Evolutionary conservation across 2,797 vertebrate species (phyloP), one percentile per base, ranked within the genome.

Genomic region (Champsocephalus esox): DNA sequence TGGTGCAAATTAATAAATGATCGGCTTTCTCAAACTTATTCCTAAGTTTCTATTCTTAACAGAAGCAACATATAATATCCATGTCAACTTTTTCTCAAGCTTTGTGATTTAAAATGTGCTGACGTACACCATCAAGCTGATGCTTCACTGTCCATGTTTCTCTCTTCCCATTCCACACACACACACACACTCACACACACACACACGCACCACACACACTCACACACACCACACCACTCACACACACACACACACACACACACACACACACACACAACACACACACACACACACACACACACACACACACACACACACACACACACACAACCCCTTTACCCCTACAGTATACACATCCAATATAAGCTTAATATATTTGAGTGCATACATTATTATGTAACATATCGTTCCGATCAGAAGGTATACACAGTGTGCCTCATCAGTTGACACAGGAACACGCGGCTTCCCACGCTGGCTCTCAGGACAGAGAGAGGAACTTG

Each of bases 401-500:
- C 46, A 68, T 32, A 48, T 44, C 50, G 45, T 63, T 72, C 13
- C 46, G 16, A 57, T 16, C 21, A 28, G 3, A 55, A n/a, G 17
- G 13, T 62, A 67, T 76, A 79, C 49, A 45, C 12, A 12, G 3
- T 78, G 73, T 56, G 19, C 19, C 28, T 24, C 9, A 12, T 70
- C 19, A 21, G 6, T 66, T 65, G 49, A 60, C 9, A 57, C 16
- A 57, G 41, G 48, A 55, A 63, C 45, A 54, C 12, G 24, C 44
- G 24, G 16, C 60, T 68, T 65, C 34, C 10, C 16, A 11, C n/a
- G 54, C n/a, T 51, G 5, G 44, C 5, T 94, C 93, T 0, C 93
- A 94, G 61, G 94, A 94, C 75, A 94, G 81, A 45, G 94, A 88
- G 1, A 95, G 94, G 51, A 98, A 97, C 89, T 96, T 98, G 61